Base-by-base conservation (phyloP, 2,888 invertebrate genomes). In the Rhabditophanes sp. region DNA sequence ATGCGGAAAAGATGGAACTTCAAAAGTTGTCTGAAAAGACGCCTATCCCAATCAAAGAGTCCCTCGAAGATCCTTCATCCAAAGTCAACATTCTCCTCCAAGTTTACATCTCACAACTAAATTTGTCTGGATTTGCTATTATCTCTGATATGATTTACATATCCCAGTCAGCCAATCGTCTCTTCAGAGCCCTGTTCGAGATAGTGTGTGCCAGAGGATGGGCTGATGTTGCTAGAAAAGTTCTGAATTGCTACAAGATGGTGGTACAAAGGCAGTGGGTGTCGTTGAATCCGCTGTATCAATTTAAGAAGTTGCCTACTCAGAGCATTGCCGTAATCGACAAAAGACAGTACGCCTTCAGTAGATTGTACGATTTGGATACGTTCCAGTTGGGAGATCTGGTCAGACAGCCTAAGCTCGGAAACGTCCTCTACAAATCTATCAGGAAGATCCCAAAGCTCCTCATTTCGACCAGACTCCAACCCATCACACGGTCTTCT, bases 91-190 rank as follows among this genome's bases (percentile, higher is more conserved):
- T 65, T 19, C 42, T 64, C n/a, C 48, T 63, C 3, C 63, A 59
- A 42, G 53, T 93, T 0, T 96, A 90, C 69, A 93, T 99, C 45
- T 96, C 93, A 0, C 90, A 93, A 67, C 69, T 99, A 50, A 93
- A 90, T 68, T 71, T 99, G 35, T 96, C 99, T 62, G 93, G 96
- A 0, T 93, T 99, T 67, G 90, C 93, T 0, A 72, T 96, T 2
- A 90, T 93, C 83, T 82, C 88, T 0, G 96, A 96, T 67, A 96
- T 96, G 93, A 87, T 93, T 3, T 99, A 84, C 65, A 83, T 96
- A 0, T 90, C 93, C 0, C 96, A 99, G 68, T 88, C 87, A 0
- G 96, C 96, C 0, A 79, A 82, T 2, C 74, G 96, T 29, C 73
- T 96, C 27, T 79, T 96, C 74, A 71, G 96, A 42, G 93, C 96